Conservation (phyloP, 2,113 vertebrate species). For the Petrocephalus microphthalmus region DNA sequence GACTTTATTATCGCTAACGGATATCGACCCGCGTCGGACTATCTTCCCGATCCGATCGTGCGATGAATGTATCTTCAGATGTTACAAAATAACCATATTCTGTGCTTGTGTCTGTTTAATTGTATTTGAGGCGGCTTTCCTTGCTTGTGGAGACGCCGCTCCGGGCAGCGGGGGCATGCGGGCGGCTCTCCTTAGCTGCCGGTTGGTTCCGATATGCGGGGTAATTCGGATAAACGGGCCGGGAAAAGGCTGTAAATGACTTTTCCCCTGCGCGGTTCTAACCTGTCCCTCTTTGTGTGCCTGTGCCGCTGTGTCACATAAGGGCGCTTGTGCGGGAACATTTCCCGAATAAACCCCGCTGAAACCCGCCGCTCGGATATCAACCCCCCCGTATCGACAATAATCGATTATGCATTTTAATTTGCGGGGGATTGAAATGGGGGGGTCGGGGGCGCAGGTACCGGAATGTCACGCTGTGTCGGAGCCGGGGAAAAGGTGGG, state of each 20-base stretch:
- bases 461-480: slow-evolving; percentile 26
- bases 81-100: background rate
- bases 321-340: background rate
- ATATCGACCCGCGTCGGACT: background rate
- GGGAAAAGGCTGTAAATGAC: background rate
- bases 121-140: no score
- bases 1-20: background rate
- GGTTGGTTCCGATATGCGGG: background rate
- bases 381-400: background rate
- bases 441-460: slow-evolving; percentile 13
- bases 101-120: background rate
- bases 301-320: background rate
- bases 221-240: background rate
- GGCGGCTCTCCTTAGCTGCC: no score
- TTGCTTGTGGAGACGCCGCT: no score
- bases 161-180: no score
- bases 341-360: background rate
- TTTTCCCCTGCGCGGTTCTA: background rate
- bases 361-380: background rate
- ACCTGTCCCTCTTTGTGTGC: background rate
- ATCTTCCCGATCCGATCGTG: background rate
- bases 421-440: background rate
- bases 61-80: background rate
- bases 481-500: background rate
- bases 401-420: background rate